Evolutionary conservation across 2,888 invertebrate genomes (phyloP), one percentile per base, ranked within the genome.

Genomic region (Agriopis marginaria): DNA sequence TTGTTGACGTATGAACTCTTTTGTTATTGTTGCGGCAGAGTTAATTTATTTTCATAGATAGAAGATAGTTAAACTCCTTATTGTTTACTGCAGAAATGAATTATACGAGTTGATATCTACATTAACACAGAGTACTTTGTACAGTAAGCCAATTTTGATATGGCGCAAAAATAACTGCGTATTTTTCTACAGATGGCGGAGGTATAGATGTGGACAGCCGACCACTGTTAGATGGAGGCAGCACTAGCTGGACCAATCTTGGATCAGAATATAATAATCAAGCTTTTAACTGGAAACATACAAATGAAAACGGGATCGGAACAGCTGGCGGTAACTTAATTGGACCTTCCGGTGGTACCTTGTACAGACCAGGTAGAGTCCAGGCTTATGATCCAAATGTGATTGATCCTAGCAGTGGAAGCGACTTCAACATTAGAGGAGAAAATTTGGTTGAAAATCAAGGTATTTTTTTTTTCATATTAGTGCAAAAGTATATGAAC

Each of bases 1-100:
- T 66, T 59, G 66, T 60, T 63, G 63, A 60, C 54, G 44, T 49
- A 66, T 66, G 66, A 50, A 66, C 54, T 70, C 49, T 66, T 70
- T 70, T 70, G 66, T 59, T 49, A 23, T 56, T 58, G 47, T 47
- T 63, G 66, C 50, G 47, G 66, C 45, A 17, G 47, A 63, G 62
- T 59, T 66, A 7, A 70, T 70, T 62, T 62, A 53, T 51, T 62
- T 65, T 65, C 45, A 53, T 14, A 3, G 14, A 10, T 10, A 42
- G 7, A 10, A 10, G 42, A 9, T 53, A 11, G 23, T 23, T 39
- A 32, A 32, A 32, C 32, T 32, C 32, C 4, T 32, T 32, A 32
- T 32, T 32, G 32, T 32, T 32, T 5, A 32, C 32, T 5, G 3
- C 32, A 32, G 32, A 32, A 32, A 32, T 3, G 32, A 32, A 32